Evolutionary conservation across 2,888 invertebrate species (phyloP), one percentile per base, ranked within the genome.

Genomic region (Protophormia terraenovae): DNA sequence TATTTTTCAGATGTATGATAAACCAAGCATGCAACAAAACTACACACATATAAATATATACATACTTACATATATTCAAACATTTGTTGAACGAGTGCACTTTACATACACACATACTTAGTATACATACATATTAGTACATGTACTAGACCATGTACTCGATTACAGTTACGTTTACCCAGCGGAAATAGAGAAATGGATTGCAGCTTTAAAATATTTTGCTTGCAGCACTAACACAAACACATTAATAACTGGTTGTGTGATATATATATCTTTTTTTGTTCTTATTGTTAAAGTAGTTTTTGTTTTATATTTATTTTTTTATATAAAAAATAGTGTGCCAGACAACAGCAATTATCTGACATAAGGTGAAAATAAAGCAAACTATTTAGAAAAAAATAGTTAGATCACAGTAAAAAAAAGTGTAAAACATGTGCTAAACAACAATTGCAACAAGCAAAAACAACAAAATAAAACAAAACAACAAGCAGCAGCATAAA

Each of bases 301-400:
- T 71, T 5, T 19, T 53, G n/a, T n/a, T n/a, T n/a, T n/a, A n/a
- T n/a, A n/a, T 14, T 72, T 58, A 22, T 24, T 19, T 29, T 35
- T 24, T 22, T 72, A 75, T 19, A 32, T 14, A 50, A 55, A 53
- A 76, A 55, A 58, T 45, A 66, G 67, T 53, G 69, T 69, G 58
- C 29, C 58, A 75, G 69, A 82, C 53, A 82, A 71, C 76, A 69
- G 41, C 69, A 76, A 76, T 76, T 76, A 71, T 41, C 77, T 58
- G 72, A 72, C 58, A 72, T 6, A 55, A 69, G 58, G 38, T 53
- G 72, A 24, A 77, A 67, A 76, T 32, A 24, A 69, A 66, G 16
- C 19, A 64, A 6, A 45, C 38, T 0, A 64, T 19, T 0, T 24
- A 12, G 19, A 27, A 38, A 32, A 24, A 62, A n/a, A n/a, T 1